Conservation (phyloP, 2,888 invertebrate species). For the Apodemia hepburni region DNA sequence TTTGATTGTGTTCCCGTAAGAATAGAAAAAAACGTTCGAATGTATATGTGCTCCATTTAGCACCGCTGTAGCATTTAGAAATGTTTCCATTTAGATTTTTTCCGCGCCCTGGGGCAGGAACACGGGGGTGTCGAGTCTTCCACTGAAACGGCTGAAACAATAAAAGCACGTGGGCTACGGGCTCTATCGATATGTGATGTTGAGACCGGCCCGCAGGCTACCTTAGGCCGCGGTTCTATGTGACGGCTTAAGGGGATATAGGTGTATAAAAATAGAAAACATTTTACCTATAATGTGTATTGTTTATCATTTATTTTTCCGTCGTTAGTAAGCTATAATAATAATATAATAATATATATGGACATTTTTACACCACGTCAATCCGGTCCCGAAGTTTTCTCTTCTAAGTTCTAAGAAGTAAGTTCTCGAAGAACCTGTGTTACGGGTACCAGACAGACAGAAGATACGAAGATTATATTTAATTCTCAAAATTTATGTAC, state of each 20-base stretch:
- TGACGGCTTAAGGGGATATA: slow-evolving; percentile 8
- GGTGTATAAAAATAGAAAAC: background rate
- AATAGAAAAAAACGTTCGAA: slow-evolving; percentile 16
- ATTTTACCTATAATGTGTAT: background rate
- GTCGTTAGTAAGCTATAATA: too few relatives aligned
- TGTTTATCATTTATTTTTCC: too few relatives aligned
- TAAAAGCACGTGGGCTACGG: slow-evolving; percentile 52
- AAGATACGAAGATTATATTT: too few relatives aligned
- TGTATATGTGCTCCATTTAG: slow-evolving; percentile 20
- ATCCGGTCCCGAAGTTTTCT: too few relatives aligned
- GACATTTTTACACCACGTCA: too few relatives aligned
- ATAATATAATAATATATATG: too few relatives aligned
- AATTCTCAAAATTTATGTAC: too few relatives aligned
- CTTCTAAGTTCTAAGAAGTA: too few relatives aligned
- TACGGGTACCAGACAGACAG: too few relatives aligned
- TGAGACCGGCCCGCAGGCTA: slow-evolving; percentile 50
- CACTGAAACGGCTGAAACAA: slow-evolving; percentile 50
- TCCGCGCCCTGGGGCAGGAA: slow-evolving; percentile 27
- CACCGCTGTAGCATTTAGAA: slow-evolving; percentile 25
- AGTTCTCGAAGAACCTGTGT: too few relatives aligned
- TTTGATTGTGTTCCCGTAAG: background rate
- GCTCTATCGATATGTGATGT: slow-evolving; percentile 71
- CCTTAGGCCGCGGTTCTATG: slow-evolving; percentile 39
- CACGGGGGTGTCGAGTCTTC: slow-evolving; percentile 36
- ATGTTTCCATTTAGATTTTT: slow-evolving; percentile 54